Conservation (phyloP, 35 echinoderm and acorn worm species). For the Apostichopus japonicus region DNA sequence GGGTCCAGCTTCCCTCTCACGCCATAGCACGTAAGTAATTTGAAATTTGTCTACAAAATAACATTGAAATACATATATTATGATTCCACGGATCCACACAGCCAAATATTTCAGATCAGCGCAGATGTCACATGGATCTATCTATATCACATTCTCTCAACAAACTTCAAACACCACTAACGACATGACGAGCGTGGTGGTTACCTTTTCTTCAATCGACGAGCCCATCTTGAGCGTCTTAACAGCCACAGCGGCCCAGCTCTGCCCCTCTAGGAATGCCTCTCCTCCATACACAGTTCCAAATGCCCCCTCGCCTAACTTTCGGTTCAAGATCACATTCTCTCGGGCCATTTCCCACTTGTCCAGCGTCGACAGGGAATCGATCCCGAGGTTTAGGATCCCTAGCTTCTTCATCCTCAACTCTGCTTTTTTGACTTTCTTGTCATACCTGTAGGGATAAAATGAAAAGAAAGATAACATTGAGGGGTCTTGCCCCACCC, state of each 20-base stretch:
- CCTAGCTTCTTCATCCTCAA: conserved; percentile 87
- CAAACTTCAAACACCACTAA: too few species aligned
- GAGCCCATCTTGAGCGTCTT: conserved; percentile 89
- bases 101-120: too few species aligned
- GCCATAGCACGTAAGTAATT: too few species aligned
- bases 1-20: too few species aligned
- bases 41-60: too few species aligned
- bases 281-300: conserved; percentile 94
- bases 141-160: too few species aligned
- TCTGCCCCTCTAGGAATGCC: conserved; percentile 65
- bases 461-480: too few species aligned
- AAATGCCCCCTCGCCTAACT: conserved; percentile 94
- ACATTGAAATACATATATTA: too few species aligned
- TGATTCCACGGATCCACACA: too few species aligned
- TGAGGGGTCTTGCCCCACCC: too few species aligned
- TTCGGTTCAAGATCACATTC: conserved; percentile 88
- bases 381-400: conserved; percentile 62
- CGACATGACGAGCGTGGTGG: too few species aligned
- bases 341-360: conserved; percentile 88
- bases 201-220: conserved; percentile 90
- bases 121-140: too few species aligned
- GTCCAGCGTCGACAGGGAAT: conserved; percentile 67
- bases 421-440: conserved; percentile 78
- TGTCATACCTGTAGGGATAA: conserved; percentile 66
- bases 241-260: conserved; percentile 88